These are phyloP conservation scores for Lasaia peninsularis DNA, from an alignment of 1,140 invertebrate species.

Conservation along the genomic window DNA sequence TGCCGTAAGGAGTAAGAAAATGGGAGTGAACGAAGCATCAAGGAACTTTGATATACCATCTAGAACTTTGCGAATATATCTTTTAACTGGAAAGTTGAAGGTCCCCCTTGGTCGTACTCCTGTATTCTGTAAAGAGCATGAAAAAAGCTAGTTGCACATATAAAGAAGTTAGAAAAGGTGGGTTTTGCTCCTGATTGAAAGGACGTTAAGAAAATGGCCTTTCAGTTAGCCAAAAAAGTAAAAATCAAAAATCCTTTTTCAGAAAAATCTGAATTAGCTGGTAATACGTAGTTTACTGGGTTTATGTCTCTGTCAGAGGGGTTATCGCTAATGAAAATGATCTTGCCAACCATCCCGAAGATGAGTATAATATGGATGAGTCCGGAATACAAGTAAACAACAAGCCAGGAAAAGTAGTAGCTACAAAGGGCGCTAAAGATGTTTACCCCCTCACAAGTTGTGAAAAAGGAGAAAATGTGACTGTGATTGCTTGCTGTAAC, in stretches of 20 bases:
- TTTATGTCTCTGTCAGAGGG: too few relatives aligned
- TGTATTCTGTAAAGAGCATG: conserved; percentile 3
- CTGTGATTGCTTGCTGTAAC: background rate
- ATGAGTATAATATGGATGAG: background rate
- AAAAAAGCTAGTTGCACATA: conserved; percentile 7
- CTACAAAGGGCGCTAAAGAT: background rate
- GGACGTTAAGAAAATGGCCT: too few relatives aligned
- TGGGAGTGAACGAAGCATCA: background rate
- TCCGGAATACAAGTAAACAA: background rate
- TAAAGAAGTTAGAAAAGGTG: conserved; percentile 3
- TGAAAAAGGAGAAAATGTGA: background rate
- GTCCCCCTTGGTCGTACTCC: conserved; percentile 3
- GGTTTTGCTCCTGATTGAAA: too few relatives aligned
- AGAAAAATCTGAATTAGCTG: too few relatives aligned
- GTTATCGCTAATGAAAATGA: background rate
- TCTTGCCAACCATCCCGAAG: background rate
- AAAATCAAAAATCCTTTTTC: too few relatives aligned
- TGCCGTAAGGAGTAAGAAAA: background rate
- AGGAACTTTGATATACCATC: background rate
- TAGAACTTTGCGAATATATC: background rate
- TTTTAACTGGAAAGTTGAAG: conserved; percentile 8
- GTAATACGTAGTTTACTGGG: too few relatives aligned
- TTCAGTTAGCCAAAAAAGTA: too few relatives aligned
- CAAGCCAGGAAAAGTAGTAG: background rate
- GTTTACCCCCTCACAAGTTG: background rate